Percentiles rank a stretch among this genome's conserved stretches.
These are phyloP conservation scores for Oxyura jamaicensis DNA, from an alignment of 2,113 vertebrate genomes.

Conservation along the genomic window DNA sequence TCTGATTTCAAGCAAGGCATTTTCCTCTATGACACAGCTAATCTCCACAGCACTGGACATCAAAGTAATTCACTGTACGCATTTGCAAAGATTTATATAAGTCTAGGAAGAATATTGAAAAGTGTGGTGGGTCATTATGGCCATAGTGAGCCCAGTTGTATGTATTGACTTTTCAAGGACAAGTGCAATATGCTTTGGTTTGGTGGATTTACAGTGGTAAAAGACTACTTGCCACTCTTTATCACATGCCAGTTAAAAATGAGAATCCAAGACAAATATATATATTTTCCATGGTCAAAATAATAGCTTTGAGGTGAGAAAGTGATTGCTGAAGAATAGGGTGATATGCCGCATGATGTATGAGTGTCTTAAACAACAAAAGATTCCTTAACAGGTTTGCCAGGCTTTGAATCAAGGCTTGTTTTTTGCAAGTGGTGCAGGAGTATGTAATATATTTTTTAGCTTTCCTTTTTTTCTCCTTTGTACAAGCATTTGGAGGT, in stretches of 20 bases:
- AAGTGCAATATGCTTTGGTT: background rate
- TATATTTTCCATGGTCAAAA: slow-evolving; percentile 47
- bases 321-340: background rate
- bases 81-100: slow-evolving; percentile 15
- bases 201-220: background rate
- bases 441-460: slow-evolving; percentile 17
- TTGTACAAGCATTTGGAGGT: slow-evolving; percentile 11
- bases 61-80: slow-evolving; percentile 37
- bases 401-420: slow-evolving; percentile 41
- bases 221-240: background rate
- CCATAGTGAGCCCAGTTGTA: background rate
- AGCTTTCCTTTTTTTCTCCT: slow-evolving; percentile 26
- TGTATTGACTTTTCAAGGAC: background rate
- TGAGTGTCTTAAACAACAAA: slow-evolving; percentile 56
- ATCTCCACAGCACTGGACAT: background rate
- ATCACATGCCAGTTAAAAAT: slow-evolving; percentile 12
- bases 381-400: slow-evolving; percentile 7
- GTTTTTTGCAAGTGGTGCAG: slow-evolving; percentile 1
- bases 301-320: slow-evolving; percentile 11
- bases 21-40: background rate
- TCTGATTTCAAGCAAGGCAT: slow-evolving; percentile 17
- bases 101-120: background rate
- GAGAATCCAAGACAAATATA: background rate
- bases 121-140: background rate
- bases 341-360: slow-evolving; percentile 28